Evolutionary conservation across 2,113 vertebrate genomes (phyloP).

Genomic region (Bos indicus): DNA sequence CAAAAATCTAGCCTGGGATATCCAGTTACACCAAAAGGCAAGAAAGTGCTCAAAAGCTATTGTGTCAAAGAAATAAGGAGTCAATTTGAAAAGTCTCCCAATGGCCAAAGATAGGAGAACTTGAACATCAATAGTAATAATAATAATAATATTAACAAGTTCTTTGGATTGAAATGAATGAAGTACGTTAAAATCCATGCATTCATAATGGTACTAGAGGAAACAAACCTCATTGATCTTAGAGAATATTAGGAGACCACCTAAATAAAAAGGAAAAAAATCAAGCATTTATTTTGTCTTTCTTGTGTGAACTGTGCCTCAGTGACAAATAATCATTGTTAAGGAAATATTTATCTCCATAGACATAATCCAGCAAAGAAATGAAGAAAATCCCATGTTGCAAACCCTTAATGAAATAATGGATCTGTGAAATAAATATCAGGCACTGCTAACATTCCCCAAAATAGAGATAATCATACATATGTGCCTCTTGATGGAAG

Average conservation of each 20-base stretch:
- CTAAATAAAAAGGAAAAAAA: neutral
- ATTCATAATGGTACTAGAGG: neutral
- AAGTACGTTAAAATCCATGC: neutral
- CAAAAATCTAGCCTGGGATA: neutral
- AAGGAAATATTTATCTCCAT: neutral
- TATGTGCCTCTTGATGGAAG: neutral
- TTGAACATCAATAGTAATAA: neutral
- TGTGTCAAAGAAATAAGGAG: neutral
- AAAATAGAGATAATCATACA: neutral
- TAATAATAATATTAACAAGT: neutral
- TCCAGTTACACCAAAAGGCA: neutral
- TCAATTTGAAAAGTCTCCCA: neutral
- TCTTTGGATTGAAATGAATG: neutral
- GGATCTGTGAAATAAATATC: neutral
- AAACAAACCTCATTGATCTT: neutral
- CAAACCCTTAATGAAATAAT: conserved; percentile 10
- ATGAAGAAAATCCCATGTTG: neutral
- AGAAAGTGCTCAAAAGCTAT: conserved; percentile 12
- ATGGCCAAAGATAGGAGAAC: neutral
- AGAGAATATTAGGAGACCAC: neutral
- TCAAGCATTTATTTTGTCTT: neutral
- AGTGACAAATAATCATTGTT: neutral
- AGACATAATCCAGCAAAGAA: neutral
- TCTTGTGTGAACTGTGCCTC: neutral
- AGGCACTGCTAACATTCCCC: neutral